Evolutionary conservation across 2,888 invertebrate genomes (phyloP).

Genomic region (Abscondita cerata): DNA sequence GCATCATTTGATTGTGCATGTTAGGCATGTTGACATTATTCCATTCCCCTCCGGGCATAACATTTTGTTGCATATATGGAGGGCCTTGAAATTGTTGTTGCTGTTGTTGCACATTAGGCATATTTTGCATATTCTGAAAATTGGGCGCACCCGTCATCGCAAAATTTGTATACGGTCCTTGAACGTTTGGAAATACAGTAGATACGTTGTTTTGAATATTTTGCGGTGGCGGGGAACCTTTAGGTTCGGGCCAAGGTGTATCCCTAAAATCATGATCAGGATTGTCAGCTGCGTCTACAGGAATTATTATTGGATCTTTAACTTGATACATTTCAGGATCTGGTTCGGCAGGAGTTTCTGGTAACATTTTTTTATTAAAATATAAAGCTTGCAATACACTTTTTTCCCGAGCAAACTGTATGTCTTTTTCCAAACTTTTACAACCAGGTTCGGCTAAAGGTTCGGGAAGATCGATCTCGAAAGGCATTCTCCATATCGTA

Average conservation of each 20-base stretch:
- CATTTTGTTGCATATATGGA: slow-evolving; percentile 35
- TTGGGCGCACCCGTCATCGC: slow-evolving; percentile 28
- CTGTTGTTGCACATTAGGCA: slow-evolving; percentile 55
- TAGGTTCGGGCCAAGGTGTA: slow-evolving; percentile 86
- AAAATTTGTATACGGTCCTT: slow-evolving; percentile 22
- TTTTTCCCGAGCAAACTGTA: slow-evolving; percentile 87
- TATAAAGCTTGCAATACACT: slow-evolving; percentile 83
- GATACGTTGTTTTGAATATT: slow-evolving; percentile 46
- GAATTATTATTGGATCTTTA: slow-evolving; percentile 82
- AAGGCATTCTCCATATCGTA: slow-evolving; percentile 77
- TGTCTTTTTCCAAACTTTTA: slow-evolving; percentile 85
- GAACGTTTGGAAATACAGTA: slow-evolving; percentile 55
- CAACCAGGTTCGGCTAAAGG: slow-evolving; percentile 73
- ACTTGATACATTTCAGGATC: slow-evolving; percentile 81
- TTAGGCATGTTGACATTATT: slow-evolving; percentile 56
- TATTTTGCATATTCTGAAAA: slow-evolving; percentile 21
- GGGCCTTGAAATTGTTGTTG: slow-evolving; percentile 61
- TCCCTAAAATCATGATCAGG: slow-evolving; percentile 81
- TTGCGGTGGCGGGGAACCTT: slow-evolving; percentile 65
- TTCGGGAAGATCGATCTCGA: slow-evolving; percentile 72
- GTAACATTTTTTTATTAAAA: slow-evolving; percentile 82
- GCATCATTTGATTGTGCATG: slow-evolving; percentile 44
- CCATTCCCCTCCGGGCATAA: slow-evolving; percentile 51
- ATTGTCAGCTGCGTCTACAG: slow-evolving; percentile 87
- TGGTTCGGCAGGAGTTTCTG: slow-evolving; percentile 87